Conservation (phyloP, 2,888 invertebrate species). For the Adineta ricciae region DNA sequence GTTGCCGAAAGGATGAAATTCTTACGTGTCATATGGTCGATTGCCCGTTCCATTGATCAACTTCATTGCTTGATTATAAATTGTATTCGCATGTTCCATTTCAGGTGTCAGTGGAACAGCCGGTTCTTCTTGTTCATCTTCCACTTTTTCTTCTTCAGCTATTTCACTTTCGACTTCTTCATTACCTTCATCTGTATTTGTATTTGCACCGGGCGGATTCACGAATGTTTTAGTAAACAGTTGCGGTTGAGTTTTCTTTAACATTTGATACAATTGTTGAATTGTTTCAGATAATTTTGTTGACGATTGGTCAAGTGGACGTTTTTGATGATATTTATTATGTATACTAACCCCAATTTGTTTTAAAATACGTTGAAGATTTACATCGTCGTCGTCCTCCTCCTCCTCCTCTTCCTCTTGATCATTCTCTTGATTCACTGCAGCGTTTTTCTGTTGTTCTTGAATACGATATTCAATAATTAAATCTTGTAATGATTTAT, state of each 20-base stretch:
- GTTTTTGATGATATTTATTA: neutral
- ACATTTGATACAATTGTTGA: neutral
- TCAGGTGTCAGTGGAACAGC: neutral
- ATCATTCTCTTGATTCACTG: neutral
- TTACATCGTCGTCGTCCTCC: neutral
- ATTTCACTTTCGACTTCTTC: neutral
- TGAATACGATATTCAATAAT: neutral
- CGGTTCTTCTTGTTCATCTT: neutral
- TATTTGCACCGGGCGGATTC: neutral
- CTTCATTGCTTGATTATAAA: neutral
- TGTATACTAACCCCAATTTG: neutral
- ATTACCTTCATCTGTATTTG: neutral
- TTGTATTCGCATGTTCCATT: neutral
- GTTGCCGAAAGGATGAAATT: neutral
- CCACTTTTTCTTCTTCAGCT: neutral
- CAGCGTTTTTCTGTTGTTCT: neutral
- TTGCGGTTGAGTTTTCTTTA: neutral
- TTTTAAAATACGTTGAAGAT: neutral
- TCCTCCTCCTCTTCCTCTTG: neutral
- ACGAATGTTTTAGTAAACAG: neutral
- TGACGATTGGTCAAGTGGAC: neutral
- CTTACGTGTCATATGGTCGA: neutral
- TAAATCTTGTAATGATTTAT: neutral
- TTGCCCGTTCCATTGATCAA: neutral
- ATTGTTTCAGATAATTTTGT: neutral